phyloP scores from a whole-genome alignment of 2,797 vertebrate genomes.

The Acanthurus leucopareius region DNA sequence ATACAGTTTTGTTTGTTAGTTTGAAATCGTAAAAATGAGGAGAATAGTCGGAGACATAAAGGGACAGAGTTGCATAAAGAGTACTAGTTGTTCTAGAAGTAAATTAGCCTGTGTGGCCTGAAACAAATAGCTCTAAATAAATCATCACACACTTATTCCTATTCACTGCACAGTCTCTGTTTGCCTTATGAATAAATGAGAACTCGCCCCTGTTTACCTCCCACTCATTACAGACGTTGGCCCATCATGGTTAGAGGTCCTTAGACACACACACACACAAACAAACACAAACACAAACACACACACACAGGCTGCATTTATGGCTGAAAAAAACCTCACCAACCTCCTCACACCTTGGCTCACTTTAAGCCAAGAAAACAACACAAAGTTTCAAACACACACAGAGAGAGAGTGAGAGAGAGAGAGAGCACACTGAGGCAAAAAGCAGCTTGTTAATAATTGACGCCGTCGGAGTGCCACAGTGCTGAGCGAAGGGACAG shows the following conservation, averaged over 20 bases:
- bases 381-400: constrained; percentile 45
- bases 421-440: constrained; percentile 60
- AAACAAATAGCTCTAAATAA: constrained; percentile 89
- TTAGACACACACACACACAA: constrained; percentile 25
- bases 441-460: constrained; percentile 81
- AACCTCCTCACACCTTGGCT: constrained; percentile 12
- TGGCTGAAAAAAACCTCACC: constrained; percentile 11
- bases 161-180: constrained; percentile 82
- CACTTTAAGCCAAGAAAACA: constrained; percentile 21
- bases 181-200: constrained; percentile 93
- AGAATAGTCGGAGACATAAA: neutral
- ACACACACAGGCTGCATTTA: neutral
- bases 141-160: constrained; percentile 88
- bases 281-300: neutral
- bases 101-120: constrained; percentile 74
- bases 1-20: constrained; percentile 19
- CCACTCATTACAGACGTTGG: constrained; percentile 78
- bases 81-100: constrained; percentile 64
- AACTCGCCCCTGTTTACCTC: constrained; percentile 83
- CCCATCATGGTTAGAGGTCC: constrained; percentile 48
- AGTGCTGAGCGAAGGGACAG: constrained; percentile 70
- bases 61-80: constrained; percentile 53
- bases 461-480: constrained; percentile 72
- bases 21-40: neutral
- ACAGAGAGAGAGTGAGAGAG: constrained; percentile 28